Conservation (phyloP, 2,797 vertebrate species). For the Propithecus deckenii region DNA sequence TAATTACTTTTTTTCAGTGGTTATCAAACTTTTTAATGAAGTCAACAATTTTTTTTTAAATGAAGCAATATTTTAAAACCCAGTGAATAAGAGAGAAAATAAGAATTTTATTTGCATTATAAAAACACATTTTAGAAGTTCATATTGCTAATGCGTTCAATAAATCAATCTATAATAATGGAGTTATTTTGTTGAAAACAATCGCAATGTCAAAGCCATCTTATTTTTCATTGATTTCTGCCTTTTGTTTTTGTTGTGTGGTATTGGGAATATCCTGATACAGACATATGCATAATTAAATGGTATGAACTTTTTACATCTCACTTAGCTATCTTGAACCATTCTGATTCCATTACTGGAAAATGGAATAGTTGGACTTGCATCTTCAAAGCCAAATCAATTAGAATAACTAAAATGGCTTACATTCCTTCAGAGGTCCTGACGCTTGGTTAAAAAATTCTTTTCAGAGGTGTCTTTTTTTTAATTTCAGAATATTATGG, state of each 20-base stretch:
- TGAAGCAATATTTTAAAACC: background rate
- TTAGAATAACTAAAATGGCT: background rate
- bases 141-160: background rate
- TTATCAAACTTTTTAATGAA: slow-evolving; percentile 21
- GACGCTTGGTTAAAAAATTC: background rate
- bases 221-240: background rate
- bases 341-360: background rate
- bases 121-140: background rate
- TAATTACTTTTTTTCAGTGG: slow-evolving; percentile 23
- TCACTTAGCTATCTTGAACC: background rate
- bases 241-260: background rate
- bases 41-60: background rate
- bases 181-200: background rate
- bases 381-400: background rate
- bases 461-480: background rate
- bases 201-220: background rate
- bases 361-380: background rate
- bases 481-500: too few species aligned
- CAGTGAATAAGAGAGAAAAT: background rate
- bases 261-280: background rate
- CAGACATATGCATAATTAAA: background rate
- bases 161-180: background rate
- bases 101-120: background rate
- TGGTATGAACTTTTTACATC: background rate
- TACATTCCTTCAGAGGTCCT: background rate